Base-by-base conservation (phyloP, 2,888 invertebrate genomes). In the Platycheirus rosarum region DNA sequence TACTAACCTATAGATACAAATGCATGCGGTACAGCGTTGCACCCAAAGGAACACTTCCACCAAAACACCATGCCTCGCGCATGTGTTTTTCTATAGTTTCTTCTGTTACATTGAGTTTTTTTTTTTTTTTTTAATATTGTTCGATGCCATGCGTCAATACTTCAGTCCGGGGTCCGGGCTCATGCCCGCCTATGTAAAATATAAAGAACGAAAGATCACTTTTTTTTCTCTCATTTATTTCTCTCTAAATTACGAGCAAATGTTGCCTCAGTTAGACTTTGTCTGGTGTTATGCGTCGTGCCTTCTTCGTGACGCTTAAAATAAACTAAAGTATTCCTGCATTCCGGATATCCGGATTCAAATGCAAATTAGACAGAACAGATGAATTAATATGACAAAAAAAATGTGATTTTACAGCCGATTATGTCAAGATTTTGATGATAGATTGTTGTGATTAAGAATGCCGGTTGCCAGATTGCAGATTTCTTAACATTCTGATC, bases 301-400 rank as follows among this genome's bases (percentile, higher is more conserved):
- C 16, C 7, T 57, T 66, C 18, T 20, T 55, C n/a, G 20, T 23
- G 49, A 37, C 11, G 51, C 46, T 69, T 62, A 69, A 69, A 76
- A 76, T 76, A 76, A 75, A 76, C 42, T 60, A 53, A 68, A 40
- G 40, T 68, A 32, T 44, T 35, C 35, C 60, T 51, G 69, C 62
- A 57, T 60, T 60, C 75, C 75, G 69, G 75, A 76, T 44, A 62
- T 75, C 75, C 75, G 60, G 75, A 75, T 53, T 55, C 62, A 69
- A 69, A 69, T 62, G 13, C 49, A 69, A 69, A 76, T 63, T 37
- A 37, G 55, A 55, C 55, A 55, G 55, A 62, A 55, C 18, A 62
- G 62, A 32, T 29, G 49, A 37, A 23, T 37, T 37, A 35, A 23
- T 23, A 23, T 4, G 9, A 20, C 55, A 55, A 18, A n/a, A n/a